Conservation (phyloP, 92 coral and sea anemone genomes). For the Isaurus tuberculatus region DNA sequence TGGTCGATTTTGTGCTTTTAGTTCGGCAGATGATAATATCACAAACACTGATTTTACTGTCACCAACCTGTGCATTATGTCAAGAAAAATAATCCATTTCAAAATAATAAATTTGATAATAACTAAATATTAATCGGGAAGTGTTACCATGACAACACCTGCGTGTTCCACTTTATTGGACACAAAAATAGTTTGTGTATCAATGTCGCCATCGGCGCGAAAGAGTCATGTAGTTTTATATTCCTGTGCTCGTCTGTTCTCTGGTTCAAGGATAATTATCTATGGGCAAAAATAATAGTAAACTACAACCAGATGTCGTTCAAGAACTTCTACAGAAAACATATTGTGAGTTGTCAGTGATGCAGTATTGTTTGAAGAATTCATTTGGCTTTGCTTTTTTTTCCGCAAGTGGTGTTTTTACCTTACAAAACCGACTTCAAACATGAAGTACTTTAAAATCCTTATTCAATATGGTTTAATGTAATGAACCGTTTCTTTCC, state of each 20-base stretch:
- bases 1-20: no score
- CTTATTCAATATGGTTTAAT: not conserved
- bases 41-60: no score
- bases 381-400: not conserved
- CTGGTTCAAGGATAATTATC: constrained; percentile 16
- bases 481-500: constrained; percentile 40
- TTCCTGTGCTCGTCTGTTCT: not conserved
- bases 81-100: no score
- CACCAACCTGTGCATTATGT: no score
- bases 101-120: no score
- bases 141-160: constrained; percentile 7
- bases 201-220: constrained; percentile 1
- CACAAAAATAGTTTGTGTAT: not conserved
- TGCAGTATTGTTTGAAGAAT: constrained; percentile 7
- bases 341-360: constrained; percentile 63
- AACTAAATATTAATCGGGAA: not conserved
- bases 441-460: not conserved
- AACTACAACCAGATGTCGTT: constrained; percentile 84
- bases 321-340: constrained; percentile 94
- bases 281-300: constrained; percentile 97
- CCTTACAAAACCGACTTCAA: no score
- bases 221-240: constrained; percentile 1
- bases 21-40: no score
- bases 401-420: not conserved
- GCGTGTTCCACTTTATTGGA: not conserved